Evolutionary conservation across 1,140 invertebrate genomes (phyloP).

Genomic region (Cyphomyrmex costatus): DNA sequence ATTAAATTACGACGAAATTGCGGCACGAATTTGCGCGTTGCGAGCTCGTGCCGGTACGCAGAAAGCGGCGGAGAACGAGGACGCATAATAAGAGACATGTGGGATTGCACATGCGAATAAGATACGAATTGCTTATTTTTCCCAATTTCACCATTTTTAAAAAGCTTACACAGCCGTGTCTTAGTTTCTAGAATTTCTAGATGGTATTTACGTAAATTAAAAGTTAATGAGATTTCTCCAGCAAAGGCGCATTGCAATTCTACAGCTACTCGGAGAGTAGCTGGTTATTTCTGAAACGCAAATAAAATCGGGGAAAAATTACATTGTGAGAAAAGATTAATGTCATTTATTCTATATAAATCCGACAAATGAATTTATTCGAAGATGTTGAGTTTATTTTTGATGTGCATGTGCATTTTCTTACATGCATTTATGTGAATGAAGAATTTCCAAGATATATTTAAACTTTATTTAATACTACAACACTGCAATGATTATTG

Average conservation of each 20-base stretch:
- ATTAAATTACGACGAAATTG: constrained; percentile 76
- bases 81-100: constrained; percentile 38
- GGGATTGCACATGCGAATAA: constrained; percentile 39
- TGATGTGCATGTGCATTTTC: not conserved
- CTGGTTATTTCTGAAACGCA: not conserved
- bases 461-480: constrained; percentile 37
- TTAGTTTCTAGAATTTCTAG: too few species aligned
- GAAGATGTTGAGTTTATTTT: not conserved
- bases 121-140: constrained; percentile 50
- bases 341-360: not conserved
- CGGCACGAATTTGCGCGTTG: constrained; percentile 69
- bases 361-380: not conserved
- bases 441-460: not conserved
- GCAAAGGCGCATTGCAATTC: constrained; percentile 3
- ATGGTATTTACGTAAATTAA: constrained; percentile 30
- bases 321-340: not conserved
- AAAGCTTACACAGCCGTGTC: not conserved
- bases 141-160: constrained; percentile 16
- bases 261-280: not conserved
- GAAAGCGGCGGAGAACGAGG: constrained; percentile 22
- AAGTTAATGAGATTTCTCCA: constrained; percentile 16
- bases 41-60: constrained; percentile 4
- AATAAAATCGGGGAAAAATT: not conserved
- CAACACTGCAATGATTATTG: too few species aligned
- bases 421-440: not conserved